These are phyloP conservation scores for Lasaia peninsularis DNA, from an alignment of 1,140 invertebrate species.

Conservation along the genomic window DNA sequence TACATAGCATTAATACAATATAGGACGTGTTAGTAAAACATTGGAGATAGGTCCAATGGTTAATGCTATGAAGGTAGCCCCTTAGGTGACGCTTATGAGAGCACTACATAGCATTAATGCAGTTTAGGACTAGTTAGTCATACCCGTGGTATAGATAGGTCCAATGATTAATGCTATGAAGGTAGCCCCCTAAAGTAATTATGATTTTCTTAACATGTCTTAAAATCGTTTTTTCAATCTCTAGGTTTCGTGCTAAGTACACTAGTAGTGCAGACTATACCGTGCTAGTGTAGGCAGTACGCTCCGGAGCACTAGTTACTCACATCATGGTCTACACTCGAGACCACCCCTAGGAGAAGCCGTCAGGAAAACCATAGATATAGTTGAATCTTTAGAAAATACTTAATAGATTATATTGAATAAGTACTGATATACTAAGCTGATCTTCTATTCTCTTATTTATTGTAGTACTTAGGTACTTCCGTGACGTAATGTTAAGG, in stretches of 20 bases:
- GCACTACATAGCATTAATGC: slow-evolving; percentile 68
- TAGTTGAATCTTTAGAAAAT: slow-evolving; percentile 63
- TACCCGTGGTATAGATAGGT: slow-evolving; percentile 37
- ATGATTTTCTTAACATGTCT: slow-evolving; percentile 49
- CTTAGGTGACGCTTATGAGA: slow-evolving; percentile 40
- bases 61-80: slow-evolving; percentile 44
- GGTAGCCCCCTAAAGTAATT: slow-evolving; percentile 44
- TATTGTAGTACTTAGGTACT: slow-evolving; percentile 75
- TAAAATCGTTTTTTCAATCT: slow-evolving; percentile 75
- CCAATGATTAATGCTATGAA: slow-evolving; percentile 66
- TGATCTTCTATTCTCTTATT: slow-evolving; percentile 53
- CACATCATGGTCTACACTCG: slow-evolving; percentile 64
- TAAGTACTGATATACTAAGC: slow-evolving; percentile 72
- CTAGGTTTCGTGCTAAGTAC: slow-evolving; percentile 77
- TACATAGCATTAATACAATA: slow-evolving; percentile 19
- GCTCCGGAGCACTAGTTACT: slow-evolving; percentile 75
- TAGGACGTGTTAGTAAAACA: background rate
- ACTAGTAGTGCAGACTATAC: slow-evolving; percentile 75
- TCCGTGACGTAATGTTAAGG: slow-evolving; percentile 66
- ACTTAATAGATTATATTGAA: slow-evolving; percentile 56
- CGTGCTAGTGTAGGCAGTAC: slow-evolving; percentile 75
- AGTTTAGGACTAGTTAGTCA: slow-evolving; percentile 47
- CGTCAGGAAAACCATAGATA: slow-evolving; percentile 67
- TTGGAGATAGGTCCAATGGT: slow-evolving; percentile 10
- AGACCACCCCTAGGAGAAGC: slow-evolving; percentile 72